These are phyloP conservation scores for Peromyscus aztecus DNA, from an alignment of 2,797 vertebrate species.

Conservation along the genomic window DNA sequence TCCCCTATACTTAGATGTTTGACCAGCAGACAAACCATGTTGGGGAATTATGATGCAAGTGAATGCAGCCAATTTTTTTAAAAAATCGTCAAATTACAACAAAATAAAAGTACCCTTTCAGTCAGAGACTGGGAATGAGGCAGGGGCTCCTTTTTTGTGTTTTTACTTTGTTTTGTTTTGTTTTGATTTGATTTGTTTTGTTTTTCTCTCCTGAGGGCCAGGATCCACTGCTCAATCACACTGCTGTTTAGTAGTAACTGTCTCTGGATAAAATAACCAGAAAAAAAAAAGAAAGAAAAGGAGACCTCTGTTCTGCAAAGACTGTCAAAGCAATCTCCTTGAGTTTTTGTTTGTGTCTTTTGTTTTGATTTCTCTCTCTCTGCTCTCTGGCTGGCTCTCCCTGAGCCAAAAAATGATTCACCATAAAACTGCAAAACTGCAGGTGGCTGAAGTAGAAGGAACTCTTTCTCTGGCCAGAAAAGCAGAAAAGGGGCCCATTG, in stretches of 20 bases:
- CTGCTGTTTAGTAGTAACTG: background rate
- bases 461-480: background rate
- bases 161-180: no score
- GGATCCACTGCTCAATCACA: background rate
- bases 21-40: background rate
- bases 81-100: background rate
- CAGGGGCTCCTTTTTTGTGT: background rate
- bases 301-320: background rate
- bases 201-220: background rate
- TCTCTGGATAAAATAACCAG: background rate
- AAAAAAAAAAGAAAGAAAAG: background rate
- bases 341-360: background rate
- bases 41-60: background rate
- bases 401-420: background rate
- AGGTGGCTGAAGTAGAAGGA: background rate
- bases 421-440: background rate
- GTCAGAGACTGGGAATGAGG: background rate
- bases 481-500: background rate
- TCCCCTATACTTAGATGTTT: background rate
- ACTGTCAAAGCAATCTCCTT: background rate
- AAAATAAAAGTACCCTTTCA: background rate
- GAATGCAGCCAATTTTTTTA: background rate
- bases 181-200: background rate
- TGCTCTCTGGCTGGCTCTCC: background rate
- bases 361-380: background rate